phyloP scores from a whole-genome alignment of 2,113 vertebrate species.

The Pseudorhombus dupliciocellatus region DNA sequence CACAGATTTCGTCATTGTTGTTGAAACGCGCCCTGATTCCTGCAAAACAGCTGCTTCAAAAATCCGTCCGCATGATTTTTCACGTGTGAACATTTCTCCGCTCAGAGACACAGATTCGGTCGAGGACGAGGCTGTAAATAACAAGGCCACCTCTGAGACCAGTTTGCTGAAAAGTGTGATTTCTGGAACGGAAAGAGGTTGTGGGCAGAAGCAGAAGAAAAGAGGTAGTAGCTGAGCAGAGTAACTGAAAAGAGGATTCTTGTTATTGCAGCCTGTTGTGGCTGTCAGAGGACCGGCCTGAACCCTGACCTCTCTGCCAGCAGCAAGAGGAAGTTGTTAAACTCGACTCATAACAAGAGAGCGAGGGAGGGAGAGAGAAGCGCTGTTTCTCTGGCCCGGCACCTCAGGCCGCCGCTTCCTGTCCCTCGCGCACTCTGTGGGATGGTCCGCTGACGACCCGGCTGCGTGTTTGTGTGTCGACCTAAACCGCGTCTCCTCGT shows the following conservation, averaged over 20 bases:
- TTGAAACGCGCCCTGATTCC: conserved; percentile 28
- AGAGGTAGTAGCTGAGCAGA: conserved; percentile 28
- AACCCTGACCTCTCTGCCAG: conserved; percentile 70
- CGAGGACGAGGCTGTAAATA: neutral
- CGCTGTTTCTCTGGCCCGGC: conserved; percentile 38
- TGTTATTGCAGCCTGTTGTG: conserved; percentile 70
- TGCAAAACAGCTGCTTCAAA: conserved; percentile 30
- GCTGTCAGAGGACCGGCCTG: conserved; percentile 65
- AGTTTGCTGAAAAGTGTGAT: conserved; percentile 21
- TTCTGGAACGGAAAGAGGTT: conserved; percentile 17
- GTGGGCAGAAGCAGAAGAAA: neutral
- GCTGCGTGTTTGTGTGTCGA: conserved; percentile 24
- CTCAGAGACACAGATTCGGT: neutral
- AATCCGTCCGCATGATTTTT: conserved; percentile 21
- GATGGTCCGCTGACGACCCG: neutral
- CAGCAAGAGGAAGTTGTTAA: conserved; percentile 78
- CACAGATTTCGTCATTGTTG: conserved; percentile 37
- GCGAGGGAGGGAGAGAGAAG: conserved; percentile 35
- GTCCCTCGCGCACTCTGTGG: conserved; percentile 8
- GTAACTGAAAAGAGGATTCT: conserved; percentile 49
- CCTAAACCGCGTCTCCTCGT: conserved; percentile 25
- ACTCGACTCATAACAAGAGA: conserved; percentile 63
- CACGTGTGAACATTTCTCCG: neutral
- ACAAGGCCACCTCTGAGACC: conserved; percentile 21
- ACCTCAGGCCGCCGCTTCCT: conserved; percentile 46